phyloP scores from a whole-genome alignment of 1,140 invertebrate species.

The Chironomus striatipennis region DNA sequence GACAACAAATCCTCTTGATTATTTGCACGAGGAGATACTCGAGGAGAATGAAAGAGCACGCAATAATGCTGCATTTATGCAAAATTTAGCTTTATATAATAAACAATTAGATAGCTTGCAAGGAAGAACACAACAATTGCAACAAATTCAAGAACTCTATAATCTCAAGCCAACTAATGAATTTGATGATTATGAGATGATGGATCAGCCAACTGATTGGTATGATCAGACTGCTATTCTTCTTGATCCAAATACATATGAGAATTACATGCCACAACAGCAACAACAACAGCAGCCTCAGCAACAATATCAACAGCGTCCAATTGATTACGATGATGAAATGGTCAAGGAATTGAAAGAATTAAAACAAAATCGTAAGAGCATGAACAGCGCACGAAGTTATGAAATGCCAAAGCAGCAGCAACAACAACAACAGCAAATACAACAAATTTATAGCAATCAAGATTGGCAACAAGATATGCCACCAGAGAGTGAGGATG shows the following conservation, averaged over 20 bases:
- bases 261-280: conserved; percentile 16
- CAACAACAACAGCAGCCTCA: conserved; percentile 6
- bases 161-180: conserved; percentile 25
- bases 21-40: conserved; percentile 28
- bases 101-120: conserved; percentile 38
- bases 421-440: too few species aligned
- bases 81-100: conserved; percentile 42
- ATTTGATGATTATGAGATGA: conserved; percentile 22
- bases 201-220: conserved; percentile 16
- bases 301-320: background rate
- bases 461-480: background rate
- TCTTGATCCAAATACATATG: background rate
- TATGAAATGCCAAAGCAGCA: conserved; percentile 23
- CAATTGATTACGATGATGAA: conserved; percentile 35
- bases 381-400: background rate
- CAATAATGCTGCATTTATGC: conserved; percentile 39
- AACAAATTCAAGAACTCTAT: conserved; percentile 30
- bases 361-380: conserved; percentile 32
- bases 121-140: conserved; percentile 29
- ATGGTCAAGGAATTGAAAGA: conserved; percentile 41
- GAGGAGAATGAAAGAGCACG: conserved; percentile 39
- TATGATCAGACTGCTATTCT: conserved; percentile 24
- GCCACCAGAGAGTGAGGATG: background rate
- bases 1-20: conserved; percentile 31
- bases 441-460: conserved; percentile 18